Conservation (phyloP, 1,140 invertebrate genomes). For the Neodiprion fabricii region DNA sequence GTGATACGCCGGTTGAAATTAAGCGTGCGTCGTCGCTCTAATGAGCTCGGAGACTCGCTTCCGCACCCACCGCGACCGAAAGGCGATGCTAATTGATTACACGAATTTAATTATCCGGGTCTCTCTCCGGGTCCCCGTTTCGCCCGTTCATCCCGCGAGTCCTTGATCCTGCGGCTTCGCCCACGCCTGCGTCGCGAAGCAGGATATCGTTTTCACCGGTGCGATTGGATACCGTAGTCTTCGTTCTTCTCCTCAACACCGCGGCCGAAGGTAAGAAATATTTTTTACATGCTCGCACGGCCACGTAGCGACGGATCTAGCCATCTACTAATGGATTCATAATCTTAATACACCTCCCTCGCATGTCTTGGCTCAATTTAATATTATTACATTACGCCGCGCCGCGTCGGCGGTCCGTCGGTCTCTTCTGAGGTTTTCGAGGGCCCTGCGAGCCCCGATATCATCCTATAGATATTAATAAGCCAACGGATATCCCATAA, state of each 20-base stretch:
- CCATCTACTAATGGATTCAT: slow-evolving; percentile 50
- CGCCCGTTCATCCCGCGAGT: background rate
- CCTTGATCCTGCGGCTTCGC: background rate
- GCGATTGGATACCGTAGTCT: no score
- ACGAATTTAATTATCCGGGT: background rate
- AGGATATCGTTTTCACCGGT: no score
- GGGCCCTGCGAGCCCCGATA: slow-evolving; percentile 33
- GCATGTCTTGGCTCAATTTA: slow-evolving; percentile 45
- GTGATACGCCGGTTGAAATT: no score
- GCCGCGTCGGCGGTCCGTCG: background rate
- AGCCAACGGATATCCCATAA: slow-evolving; percentile 36
- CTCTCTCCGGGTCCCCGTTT: background rate
- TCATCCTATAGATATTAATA: slow-evolving; percentile 40
- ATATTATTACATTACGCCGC: slow-evolving; percentile 30
- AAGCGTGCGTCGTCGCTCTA: background rate
- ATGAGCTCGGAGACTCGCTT: background rate
- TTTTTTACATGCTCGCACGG: background rate
- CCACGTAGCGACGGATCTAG: slow-evolving; percentile 32
- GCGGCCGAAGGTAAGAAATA: background rate
- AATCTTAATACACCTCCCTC: slow-evolving; percentile 49
- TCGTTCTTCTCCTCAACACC: background rate
- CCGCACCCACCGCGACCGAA: background rate
- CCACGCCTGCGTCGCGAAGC: background rate
- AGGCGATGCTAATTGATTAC: background rate
- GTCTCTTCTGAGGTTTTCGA: slow-evolving; percentile 5